These are phyloP conservation scores for Chlamydotis undulata DNA, from an alignment of 2,113 vertebrate species.

Conservation along the genomic window DNA sequence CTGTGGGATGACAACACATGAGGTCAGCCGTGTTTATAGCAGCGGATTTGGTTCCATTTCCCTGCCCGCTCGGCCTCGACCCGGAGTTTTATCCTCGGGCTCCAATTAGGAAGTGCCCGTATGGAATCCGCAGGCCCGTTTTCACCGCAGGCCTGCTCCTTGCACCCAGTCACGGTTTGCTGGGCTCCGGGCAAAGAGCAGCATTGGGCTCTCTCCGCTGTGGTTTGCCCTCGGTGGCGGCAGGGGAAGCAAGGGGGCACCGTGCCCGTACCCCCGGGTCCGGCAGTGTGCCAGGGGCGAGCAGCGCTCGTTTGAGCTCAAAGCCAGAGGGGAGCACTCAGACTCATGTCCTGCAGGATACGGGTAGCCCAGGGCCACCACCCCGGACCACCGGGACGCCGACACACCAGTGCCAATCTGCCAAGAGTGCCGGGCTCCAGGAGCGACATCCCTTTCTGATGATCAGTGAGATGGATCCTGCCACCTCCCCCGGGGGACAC, in stretches of 20 bases:
- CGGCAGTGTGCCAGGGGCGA: accelerated
- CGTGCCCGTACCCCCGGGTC: background rate
- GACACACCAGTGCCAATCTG: background rate
- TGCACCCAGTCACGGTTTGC: background rate
- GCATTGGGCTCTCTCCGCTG: background rate
- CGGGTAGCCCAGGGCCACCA: background rate
- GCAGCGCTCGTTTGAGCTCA: background rate
- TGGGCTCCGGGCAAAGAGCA: background rate
- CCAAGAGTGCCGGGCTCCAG: accelerated
- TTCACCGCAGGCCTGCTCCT: background rate
- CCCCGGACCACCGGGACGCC: accelerated
- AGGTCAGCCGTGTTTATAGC: background rate
- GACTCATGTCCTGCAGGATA: background rate
- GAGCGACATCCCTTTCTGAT: accelerated
- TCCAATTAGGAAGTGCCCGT: background rate
- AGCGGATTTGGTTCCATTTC: background rate
- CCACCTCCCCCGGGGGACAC: accelerated
- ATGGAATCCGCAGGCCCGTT: background rate
- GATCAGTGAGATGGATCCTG: background rate
- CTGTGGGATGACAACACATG: background rate
- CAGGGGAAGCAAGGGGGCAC: accelerated
- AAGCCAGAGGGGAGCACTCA: background rate
- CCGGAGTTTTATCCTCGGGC: background rate
- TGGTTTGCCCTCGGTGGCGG: background rate
- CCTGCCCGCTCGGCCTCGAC: background rate